Evolutionary conservation across 2,797 vertebrate genomes (phyloP), one percentile per base, ranked within the genome.

Genomic region (Sebastolobus altivelis): DNA sequence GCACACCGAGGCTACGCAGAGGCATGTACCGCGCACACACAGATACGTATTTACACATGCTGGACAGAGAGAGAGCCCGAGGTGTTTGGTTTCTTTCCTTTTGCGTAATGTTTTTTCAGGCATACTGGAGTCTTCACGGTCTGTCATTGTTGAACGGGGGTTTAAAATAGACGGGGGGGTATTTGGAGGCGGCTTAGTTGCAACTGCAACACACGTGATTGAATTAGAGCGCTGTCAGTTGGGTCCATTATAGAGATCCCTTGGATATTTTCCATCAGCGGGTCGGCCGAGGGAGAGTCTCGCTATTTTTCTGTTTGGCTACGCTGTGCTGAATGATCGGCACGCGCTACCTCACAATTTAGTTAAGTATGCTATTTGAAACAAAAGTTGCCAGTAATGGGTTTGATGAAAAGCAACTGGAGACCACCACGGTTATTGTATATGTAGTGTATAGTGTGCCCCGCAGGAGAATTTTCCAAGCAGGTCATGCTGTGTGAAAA

Each of bases 21-120:
- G 63, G 62, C 70, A 59, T 65, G 38, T 27, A 16, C 29, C 55
- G 33, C 14, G 29, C 55, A 58, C 67, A 69, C 75, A 61, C 62
- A 72, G 20, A 65, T 59, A 74, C 72, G 75, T 56, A 71, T 69
- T 72, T 37, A 77, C 62, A 87, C 80, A 74, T 74, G 61, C 52
- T 62, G 40, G 61, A 71, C 74, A 76, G 75, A 18, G 61, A 18
- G 61, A 33, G 46, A 31, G 20, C 35, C 6, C 1, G 11, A 2
- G 84, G 88, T 92, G 88, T 93, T 62, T 75, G 71, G 80, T 92
- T 92, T 89, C 86, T 83, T 66, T 77, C 75, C 76, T 80, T 91
- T 84, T 90, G 86, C 76, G 60, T 93, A 89, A 91, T 93, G 86
- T 92, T 94, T 94, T 94, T 93, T 92, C 88, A 92, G 89, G 86